Evolutionary conservation across 2,888 invertebrate genomes (phyloP), one percentile per base, ranked within the genome.

Genomic region (Rhopalosiphum nymphaeae): DNA sequence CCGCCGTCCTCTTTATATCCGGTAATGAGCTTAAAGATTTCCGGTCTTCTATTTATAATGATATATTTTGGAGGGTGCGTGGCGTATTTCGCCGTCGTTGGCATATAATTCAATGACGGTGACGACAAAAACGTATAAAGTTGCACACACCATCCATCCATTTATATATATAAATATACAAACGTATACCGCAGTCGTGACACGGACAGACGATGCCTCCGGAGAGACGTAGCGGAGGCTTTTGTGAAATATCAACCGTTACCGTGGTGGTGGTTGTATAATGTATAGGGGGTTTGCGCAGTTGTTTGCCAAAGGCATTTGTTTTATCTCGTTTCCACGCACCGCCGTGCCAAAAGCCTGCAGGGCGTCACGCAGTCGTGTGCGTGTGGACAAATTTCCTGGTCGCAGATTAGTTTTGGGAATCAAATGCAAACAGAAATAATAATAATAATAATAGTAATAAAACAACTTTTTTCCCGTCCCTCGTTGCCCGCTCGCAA

Each of bases 1-100:
- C 84, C 53, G 46, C 36, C 67, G 49, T 85, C 86, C 57, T 92
- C 89, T 92, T 53, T 42, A 89, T 53, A 44, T 89, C 92, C 92
- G 92, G 92, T 92, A 92, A 92, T 92, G 92, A 92, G 92, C 88
- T 92, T 92, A 92, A 92, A 92, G 88, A 78, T 92, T 89, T 92
- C 92, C 92, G 49, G 92, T 87, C 13, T 49, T 16, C 67, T n/a
- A 11, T 29, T 5, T 67, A n/a, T 7, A n/a, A 29, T 4, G 11
- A 61, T 36, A 36, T 88, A 44, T 92, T 88, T 92, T 78, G 57
- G 57, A 92, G 91, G 91, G 91, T 92, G 88, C 16, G 44, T 36
- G 57, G 11, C 36, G 44, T 36, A 36, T 61, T 61, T 61, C 57
- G n/a, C 25, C 46, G 53, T 36, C 53, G 67, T 49, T 7, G 36